Percentiles rank a stretch among this genome's conserved stretches.
These are phyloP conservation scores for Diabrotica balteata DNA, from an alignment of 2,888 invertebrate genomes.

Conservation along the genomic window DNA sequence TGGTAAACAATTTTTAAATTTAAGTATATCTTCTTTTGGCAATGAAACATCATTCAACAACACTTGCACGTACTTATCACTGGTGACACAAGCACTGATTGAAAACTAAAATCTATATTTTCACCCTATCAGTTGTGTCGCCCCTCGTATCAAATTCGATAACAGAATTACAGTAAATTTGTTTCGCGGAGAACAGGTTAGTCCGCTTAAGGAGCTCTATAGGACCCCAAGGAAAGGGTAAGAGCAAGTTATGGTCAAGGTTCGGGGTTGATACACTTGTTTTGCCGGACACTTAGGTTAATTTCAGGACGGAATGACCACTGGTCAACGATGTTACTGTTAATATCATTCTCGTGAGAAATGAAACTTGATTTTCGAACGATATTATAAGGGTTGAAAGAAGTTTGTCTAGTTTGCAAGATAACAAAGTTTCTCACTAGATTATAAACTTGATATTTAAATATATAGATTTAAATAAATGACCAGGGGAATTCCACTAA, in stretches of 20 bases:
- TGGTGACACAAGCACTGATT: neutral
- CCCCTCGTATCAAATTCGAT: conserved; percentile 32
- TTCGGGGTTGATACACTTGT: conserved; percentile 43
- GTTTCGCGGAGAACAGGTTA: conserved; percentile 42
- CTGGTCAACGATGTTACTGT: conserved; percentile 29
- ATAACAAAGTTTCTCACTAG: too few species aligned
- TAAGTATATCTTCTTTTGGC: too few species aligned
- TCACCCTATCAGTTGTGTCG: conserved; percentile 3
- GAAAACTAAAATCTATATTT: conserved; percentile 4
- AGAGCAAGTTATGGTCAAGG: conserved; percentile 44
- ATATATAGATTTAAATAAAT: too few species aligned
- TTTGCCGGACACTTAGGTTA: conserved; percentile 29
- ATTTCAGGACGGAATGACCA: conserved; percentile 31
- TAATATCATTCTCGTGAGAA: conserved; percentile 26
- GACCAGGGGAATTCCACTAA: too few species aligned
- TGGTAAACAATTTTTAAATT: too few species aligned
- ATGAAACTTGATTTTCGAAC: conserved; percentile 7
- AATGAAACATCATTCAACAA: too few species aligned
- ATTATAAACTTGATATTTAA: too few species aligned
- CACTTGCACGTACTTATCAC: too few species aligned
- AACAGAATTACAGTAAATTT: conserved; percentile 38
- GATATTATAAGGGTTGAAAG: conserved; percentile 6
- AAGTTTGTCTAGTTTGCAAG: neutral
- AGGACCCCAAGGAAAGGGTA: conserved; percentile 36
- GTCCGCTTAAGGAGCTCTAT: conserved; percentile 37